Evolutionary conservation across 2,113 vertebrate species (phyloP), one percentile per base, ranked within the genome.

Genomic region (Microcebus tavaratra): DNA sequence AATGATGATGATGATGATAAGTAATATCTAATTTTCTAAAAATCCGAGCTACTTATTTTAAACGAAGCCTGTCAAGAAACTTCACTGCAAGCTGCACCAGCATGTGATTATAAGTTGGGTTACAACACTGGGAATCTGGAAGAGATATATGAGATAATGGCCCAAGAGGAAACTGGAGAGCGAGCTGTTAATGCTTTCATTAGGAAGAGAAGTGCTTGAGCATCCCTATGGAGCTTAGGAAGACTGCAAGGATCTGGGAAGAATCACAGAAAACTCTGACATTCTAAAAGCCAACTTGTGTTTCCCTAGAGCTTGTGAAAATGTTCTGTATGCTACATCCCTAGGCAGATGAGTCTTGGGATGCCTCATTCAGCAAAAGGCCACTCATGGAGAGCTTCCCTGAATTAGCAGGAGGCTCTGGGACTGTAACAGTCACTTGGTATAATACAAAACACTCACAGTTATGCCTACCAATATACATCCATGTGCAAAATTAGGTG

Each of bases 31-130:
- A 80, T 93, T 85, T 57, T 50, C 9, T 55, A 13, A 83, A 92
- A 59, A 94, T 82, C 57, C 39, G 6, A 90, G 63, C 42, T 80
- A 25, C 21, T 92, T 79, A 57, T 95, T 95, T 93, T 88, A 94
- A 95, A 94, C 87, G 42, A 96, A 93, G n/a, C 8, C 48, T 89
- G 73, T 84, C 79, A 78, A 42, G 55, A 91, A 94, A 57, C 42
- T 18, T 95, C 86, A n/a, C 3, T 50, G 57, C 63, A 80, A 76
- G 17, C 42, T 61, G 21, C 67, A 82, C 45, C 79, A 59, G 70
- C 36, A 12, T 29, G 45, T 55, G 42, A 75, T 93, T 91, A 80
- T 55, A 90, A 96, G 88, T 42, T 89, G 9, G 45, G 48, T 83
- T 86, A 87, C 72, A 65, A 96, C 88, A 91, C 23, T 70, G 61